phyloP scores from a whole-genome alignment of 1,140 invertebrate species.

The Neelides sp. region DNA sequence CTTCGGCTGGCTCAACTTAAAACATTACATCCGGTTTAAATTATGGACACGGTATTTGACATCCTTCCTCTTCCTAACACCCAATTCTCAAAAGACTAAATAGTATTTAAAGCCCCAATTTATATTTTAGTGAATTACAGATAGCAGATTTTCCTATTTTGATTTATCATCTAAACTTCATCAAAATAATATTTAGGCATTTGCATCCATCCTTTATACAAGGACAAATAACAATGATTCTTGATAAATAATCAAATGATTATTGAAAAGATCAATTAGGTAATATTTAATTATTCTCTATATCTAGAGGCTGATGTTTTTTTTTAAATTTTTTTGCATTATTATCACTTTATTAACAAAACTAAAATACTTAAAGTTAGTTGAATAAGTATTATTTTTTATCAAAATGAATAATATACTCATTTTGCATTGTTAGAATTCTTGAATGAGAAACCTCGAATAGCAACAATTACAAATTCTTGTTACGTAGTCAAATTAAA shows the following conservation, averaged over 20 bases:
- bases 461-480: too few species aligned
- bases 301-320: background rate
- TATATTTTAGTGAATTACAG: background rate
- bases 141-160: background rate
- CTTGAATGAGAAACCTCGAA: too few species aligned
- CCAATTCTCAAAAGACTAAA: background rate
- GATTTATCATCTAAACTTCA: background rate
- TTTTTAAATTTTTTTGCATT: background rate
- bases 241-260: background rate
- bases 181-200: too few species aligned
- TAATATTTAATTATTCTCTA: constrained; percentile 1
- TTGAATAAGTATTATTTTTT: background rate
- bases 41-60: constrained; percentile 7
- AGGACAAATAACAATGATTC: background rate
- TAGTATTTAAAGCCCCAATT: background rate
- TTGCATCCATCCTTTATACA: background rate
- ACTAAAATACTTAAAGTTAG: too few species aligned
- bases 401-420: too few species aligned
- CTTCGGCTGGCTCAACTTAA: constrained; percentile 5
- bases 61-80: background rate
- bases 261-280: background rate
- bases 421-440: too few species aligned
- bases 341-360: too few species aligned
- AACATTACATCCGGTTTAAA: constrained; percentile 1
- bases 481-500: too few species aligned